Conservation (phyloP, 2,113 vertebrate genomes). For the Capreolus pygargus region DNA sequence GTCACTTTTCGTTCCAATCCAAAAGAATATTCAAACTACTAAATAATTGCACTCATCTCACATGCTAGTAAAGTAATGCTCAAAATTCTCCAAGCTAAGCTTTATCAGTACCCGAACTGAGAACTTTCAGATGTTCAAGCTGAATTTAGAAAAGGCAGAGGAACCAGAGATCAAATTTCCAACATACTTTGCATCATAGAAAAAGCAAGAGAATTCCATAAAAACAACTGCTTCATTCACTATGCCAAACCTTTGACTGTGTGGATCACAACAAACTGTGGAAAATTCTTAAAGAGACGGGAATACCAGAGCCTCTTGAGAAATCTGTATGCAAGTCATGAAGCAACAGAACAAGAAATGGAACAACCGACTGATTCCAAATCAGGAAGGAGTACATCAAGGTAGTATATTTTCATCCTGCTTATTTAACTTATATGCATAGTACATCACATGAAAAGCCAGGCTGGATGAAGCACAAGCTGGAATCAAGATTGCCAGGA, state of each 20-base stretch:
- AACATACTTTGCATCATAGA: not conserved
- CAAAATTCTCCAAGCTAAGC: not conserved
- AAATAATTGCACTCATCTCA: not conserved
- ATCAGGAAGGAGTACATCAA: not conserved
- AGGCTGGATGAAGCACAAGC: not conserved
- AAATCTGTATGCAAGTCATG: not conserved
- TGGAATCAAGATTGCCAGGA: rapidly evolving
- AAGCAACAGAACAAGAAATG: not conserved
- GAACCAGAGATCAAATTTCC: not conserved
- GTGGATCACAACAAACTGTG: not conserved
- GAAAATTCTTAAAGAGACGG: not conserved
- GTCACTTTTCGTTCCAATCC: not conserved
- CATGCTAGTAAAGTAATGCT: not conserved
- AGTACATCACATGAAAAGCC: not conserved
- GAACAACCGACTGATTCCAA: rapidly evolving
- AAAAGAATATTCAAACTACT: not conserved
- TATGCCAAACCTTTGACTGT: not conserved
- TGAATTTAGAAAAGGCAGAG: not conserved
- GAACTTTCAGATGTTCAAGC: not conserved
- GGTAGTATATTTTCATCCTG: not conserved
- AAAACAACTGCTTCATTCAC: not conserved
- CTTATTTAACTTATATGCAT: not conserved
- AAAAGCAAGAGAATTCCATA: not conserved
- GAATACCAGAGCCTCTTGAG: not conserved
- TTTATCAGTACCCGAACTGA: not conserved